These are phyloP conservation scores for Seira musarum DNA, from an alignment of 2,888 invertebrate genomes.

Conservation along the genomic window DNA sequence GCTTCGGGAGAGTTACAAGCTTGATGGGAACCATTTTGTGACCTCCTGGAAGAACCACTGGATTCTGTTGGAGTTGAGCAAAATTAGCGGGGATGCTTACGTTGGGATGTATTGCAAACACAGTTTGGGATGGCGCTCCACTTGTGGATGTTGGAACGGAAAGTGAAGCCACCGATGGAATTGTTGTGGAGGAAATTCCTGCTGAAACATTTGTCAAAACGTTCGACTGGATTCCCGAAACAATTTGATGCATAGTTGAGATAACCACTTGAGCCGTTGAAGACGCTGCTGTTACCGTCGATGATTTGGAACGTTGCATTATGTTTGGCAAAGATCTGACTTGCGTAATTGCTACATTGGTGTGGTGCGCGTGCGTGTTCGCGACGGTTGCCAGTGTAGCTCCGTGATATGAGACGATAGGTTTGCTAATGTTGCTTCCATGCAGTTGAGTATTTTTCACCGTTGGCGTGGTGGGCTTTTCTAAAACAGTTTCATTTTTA, in stretches of 20 bases:
- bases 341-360: constrained; percentile 36
- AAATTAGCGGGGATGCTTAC: constrained; percentile 61
- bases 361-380: neutral
- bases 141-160: constrained; percentile 36
- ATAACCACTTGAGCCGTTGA: neutral
- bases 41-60: constrained; percentile 65
- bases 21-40: constrained; percentile 72
- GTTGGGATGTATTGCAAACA: constrained; percentile 68
- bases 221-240: constrained; percentile 33
- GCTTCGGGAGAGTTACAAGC: constrained; percentile 71
- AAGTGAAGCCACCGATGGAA: constrained; percentile 41
- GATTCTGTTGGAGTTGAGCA: constrained; percentile 63
- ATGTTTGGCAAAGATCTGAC: constrained; percentile 58
- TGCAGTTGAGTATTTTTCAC: neutral
- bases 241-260: constrained; percentile 34
- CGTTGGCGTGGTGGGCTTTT: neutral
- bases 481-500: too few species aligned
- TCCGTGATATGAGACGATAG: neutral
- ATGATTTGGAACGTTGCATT: constrained; percentile 58
- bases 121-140: constrained; percentile 55
- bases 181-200: constrained; percentile 25
- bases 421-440: neutral
- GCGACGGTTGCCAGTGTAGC: too few species aligned
- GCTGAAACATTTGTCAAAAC: constrained; percentile 50
- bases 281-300: neutral